Conservation (phyloP, 64 coral and sea anemone genomes). For the Acropora tenuis region DNA sequence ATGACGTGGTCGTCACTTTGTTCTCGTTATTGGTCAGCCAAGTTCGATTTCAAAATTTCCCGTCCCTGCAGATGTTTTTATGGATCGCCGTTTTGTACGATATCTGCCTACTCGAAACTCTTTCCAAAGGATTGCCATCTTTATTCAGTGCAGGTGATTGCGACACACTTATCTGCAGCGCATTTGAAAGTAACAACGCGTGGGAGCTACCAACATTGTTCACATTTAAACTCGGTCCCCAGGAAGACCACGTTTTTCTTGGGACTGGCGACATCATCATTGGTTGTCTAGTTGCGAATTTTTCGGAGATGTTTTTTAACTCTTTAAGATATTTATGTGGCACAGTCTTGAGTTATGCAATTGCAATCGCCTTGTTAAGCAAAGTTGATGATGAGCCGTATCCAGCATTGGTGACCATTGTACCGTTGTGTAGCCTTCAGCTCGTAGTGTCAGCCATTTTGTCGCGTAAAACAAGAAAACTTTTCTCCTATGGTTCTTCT, state of each 20-base stretch:
- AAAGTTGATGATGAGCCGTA: constrained; percentile 5
- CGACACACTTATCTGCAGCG: constrained; percentile 13
- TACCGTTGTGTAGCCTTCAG: constrained; percentile 36
- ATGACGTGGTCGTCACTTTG: constrained; percentile 31
- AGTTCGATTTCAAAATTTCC: constrained; percentile 48
- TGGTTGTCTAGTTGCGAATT: constrained; percentile 54
- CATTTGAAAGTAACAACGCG: constrained; percentile 11
- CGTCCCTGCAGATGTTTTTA: constrained; percentile 49
- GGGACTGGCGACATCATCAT: constrained; percentile 61
- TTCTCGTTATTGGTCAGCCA: constrained; percentile 32
- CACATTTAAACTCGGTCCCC: constrained; percentile 37
- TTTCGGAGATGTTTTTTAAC: constrained; percentile 59
- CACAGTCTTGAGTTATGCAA: constrained; percentile 31
- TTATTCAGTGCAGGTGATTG: constrained; percentile 24
- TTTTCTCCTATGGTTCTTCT: constrained; percentile 2
- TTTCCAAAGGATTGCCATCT: background rate
- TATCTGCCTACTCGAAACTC: background rate
- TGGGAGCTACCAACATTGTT: constrained; percentile 59
- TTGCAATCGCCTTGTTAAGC: constrained; percentile 43
- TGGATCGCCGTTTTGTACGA: constrained; percentile 57
- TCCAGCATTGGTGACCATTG: constrained; percentile 48
- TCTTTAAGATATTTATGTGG: constrained; percentile 41
- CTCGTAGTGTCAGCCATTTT: constrained; percentile 30
- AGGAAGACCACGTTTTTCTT: constrained; percentile 40
- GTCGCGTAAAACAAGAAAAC: background rate